These are phyloP conservation scores for Sinotaia quadrata DNA, from an alignment of 2,888 invertebrate species.

Conservation along the genomic window DNA sequence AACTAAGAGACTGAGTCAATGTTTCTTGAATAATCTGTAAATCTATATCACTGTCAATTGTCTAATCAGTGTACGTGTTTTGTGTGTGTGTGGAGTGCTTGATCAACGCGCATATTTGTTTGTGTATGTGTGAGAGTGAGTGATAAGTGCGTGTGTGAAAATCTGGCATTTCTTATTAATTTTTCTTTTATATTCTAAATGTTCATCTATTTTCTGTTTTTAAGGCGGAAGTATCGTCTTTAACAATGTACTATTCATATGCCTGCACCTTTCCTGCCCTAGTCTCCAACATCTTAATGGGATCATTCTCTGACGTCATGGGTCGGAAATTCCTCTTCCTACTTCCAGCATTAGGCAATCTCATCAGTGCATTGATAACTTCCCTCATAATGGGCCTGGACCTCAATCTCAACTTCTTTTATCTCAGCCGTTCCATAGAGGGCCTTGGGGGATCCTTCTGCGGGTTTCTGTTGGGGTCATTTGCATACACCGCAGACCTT, in stretches of 20 bases:
- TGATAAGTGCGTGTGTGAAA: too few relatives aligned
- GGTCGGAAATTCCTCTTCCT: background rate
- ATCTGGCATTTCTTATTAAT: too few relatives aligned
- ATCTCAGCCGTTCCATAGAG: slow-evolving; percentile 38
- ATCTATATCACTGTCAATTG: too few relatives aligned
- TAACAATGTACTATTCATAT: background rate
- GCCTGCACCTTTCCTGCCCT: background rate
- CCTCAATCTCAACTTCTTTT: slow-evolving; percentile 33
- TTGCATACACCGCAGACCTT: slow-evolving; percentile 42
- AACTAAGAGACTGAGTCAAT: too few relatives aligned
- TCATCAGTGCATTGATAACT: background rate
- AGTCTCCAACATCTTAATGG: background rate
- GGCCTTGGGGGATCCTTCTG: slow-evolving; percentile 43
- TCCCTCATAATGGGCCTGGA: slow-evolving; percentile 24
- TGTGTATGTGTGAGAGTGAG: too few relatives aligned
- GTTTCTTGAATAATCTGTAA: too few relatives aligned
- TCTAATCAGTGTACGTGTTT: too few relatives aligned
- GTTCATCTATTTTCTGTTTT: too few relatives aligned
- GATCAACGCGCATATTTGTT: too few relatives aligned
- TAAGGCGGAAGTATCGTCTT: too few relatives aligned
- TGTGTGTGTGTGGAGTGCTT: too few relatives aligned
- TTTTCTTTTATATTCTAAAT: too few relatives aligned
- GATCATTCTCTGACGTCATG: background rate
- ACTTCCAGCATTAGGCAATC: background rate
- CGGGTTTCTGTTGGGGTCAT: slow-evolving; percentile 37